These are phyloP conservation scores for Ceuthmochares aereus DNA, from an alignment of 2,113 vertebrate species.

Conservation along the genomic window DNA sequence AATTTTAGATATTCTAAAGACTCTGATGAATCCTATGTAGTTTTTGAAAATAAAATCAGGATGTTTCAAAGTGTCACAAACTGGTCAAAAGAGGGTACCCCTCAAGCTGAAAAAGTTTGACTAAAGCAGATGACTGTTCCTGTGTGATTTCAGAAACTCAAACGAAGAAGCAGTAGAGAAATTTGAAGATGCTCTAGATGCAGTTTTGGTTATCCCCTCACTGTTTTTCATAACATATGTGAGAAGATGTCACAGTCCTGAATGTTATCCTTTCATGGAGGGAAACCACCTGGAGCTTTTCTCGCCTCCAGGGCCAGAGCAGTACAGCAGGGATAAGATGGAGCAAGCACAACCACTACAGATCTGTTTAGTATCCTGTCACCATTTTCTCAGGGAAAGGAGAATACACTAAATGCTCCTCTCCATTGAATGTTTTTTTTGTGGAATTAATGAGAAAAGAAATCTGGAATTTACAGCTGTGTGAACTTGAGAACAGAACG, in stretches of 20 bases:
- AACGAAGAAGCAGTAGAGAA: background rate
- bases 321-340: background rate
- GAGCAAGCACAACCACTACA: background rate
- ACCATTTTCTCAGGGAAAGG: background rate
- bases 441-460: conserved; percentile 6
- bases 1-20: background rate
- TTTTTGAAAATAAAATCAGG: background rate
- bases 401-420: background rate
- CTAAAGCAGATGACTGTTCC: background rate
- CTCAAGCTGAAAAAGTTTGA: background rate
- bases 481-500: conserved; percentile 10
- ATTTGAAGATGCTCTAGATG: background rate
- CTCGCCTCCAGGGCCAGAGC: background rate
- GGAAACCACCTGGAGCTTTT: background rate
- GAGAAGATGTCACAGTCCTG: background rate
- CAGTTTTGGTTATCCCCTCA: background rate
- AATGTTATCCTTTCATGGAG: background rate
- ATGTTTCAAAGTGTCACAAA: background rate
- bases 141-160: background rate
- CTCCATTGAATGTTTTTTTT: background rate
- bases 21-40: background rate
- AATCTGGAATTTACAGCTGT: background rate
- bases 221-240: background rate
- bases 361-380: background rate
- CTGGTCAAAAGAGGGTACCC: background rate